Base-by-base conservation (phyloP, 2,888 invertebrate genomes). In the Mesorhabditis sp. region DNA sequence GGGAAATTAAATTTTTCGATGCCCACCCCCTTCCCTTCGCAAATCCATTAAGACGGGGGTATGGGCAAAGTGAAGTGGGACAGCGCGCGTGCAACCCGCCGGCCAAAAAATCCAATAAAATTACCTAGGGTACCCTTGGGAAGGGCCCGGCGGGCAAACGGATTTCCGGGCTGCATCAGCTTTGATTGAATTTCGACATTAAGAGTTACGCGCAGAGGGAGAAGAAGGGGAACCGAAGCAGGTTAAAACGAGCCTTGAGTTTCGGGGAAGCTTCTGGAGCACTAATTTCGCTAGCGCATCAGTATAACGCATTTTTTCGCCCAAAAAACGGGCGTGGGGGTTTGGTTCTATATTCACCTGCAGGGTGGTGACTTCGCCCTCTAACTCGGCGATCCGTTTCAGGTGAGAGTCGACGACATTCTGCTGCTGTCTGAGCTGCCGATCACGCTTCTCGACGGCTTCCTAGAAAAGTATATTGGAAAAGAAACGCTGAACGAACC, bases 331-430 rank as follows among this genome's bases (percentile, higher is more conserved):
- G 28, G 28, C 28, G 28, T 28, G 28, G 28, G 28, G 28, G 28
- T 2, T 28, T 28, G 28, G 28, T 28, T 28, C 28, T 28, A 62
- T 13, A 62, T 15, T 62, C n/a, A 84, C 84, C 82, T 84, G 84
- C 41, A 83, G 70, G 7, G 76, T 70, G 43, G 79, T 80, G 70
- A 88, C 87, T 76, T 88, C 87, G 41, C 80, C 82, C 73, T 87
- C 87, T 45, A 88, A 80, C 67, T 86, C 83, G n/a, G 81, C 74
- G 45, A 87, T 85, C 43, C 83, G 74, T 70, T 86, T 83, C 45
- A 80, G 81, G 69, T 86, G 86, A 43, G 84, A 84, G 65, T 83
- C 84, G 43, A 87, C 77, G 63, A 86, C 84, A 4, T 76, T 63
- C 68, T 83, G 80, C 66, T 83, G 79, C 67, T 84, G 84, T 44